Conservation (phyloP, 2,113 vertebrate genomes). For the Silurus meridionalis region DNA sequence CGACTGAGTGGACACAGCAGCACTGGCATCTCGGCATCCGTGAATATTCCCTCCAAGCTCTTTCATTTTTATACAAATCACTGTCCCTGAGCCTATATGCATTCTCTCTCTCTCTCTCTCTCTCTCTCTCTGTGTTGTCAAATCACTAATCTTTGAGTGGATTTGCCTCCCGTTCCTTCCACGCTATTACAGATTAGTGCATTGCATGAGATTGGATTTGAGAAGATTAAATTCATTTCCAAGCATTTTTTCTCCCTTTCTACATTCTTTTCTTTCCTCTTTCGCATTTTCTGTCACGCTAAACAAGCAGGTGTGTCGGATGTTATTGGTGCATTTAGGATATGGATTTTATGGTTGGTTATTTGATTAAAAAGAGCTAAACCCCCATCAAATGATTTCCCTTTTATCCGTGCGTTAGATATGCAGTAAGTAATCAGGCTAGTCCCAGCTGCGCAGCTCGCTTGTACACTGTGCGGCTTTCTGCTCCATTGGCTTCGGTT, state of each 20-base stretch:
- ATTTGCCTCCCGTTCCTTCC: slow-evolving; percentile 43
- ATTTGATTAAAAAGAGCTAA: slow-evolving; percentile 35
- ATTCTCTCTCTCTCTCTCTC: background rate
- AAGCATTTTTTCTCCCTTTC: background rate
- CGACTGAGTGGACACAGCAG: background rate
- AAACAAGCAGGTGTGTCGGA: slow-evolving; percentile 19
- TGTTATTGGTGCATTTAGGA: slow-evolving; percentile 12
- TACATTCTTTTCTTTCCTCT: background rate
- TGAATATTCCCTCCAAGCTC: slow-evolving; percentile 17
- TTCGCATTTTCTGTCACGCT: slow-evolving; percentile 22
- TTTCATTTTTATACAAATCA: slow-evolving; percentile 39
- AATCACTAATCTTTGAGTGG: slow-evolving; percentile 53
- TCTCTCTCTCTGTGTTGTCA: slow-evolving; percentile 31
- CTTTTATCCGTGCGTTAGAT: slow-evolving; percentile 12
- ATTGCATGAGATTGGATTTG: slow-evolving; percentile 51
- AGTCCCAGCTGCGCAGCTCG: background rate
- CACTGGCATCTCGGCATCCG: background rate
- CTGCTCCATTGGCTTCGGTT: background rate
- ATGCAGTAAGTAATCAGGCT: slow-evolving; percentile 9
- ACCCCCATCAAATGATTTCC: slow-evolving; percentile 38
- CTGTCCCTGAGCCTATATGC: slow-evolving; percentile 13
- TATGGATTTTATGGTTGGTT: slow-evolving; percentile 9
- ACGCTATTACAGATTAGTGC: slow-evolving; percentile 56
- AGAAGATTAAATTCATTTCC: slow-evolving; percentile 32
- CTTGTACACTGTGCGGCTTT: background rate